Conservation (phyloP, 2,113 vertebrate species). For the Thunnus thynnus region DNA sequence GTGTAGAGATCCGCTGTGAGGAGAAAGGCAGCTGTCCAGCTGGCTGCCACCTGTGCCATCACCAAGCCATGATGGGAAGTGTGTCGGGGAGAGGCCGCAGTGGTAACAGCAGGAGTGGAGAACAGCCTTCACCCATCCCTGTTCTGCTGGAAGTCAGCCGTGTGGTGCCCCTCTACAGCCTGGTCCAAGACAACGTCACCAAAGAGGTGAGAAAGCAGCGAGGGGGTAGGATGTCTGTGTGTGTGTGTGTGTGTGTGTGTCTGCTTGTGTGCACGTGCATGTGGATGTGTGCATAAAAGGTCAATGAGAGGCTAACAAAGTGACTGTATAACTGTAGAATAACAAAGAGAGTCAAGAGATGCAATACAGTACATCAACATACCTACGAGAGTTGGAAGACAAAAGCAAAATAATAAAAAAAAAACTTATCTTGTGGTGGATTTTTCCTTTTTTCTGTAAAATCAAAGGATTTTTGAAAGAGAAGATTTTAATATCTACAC, state of each 20-base stretch:
- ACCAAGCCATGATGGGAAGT: constrained; percentile 73
- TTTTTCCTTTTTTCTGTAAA: neutral
- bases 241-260: constrained; percentile 11
- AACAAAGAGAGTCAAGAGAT: neutral
- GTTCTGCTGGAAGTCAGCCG: constrained; percentile 95
- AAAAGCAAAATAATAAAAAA: neutral
- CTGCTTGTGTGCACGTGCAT: constrained; percentile 1
- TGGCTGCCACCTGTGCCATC: constrained; percentile 94
- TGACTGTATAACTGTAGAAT: neutral
- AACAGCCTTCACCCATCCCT: constrained; percentile 91
- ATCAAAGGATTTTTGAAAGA: neutral
- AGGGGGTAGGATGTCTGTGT: neutral
- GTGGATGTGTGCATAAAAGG: neutral
- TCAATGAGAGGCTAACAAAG: neutral
- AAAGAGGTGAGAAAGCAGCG: constrained; percentile 89
- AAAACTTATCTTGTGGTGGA: neutral
- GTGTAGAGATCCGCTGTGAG: constrained; percentile 95
- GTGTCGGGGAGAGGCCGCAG: constrained; percentile 60
- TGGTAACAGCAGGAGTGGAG: constrained; percentile 80
- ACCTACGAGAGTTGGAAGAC: neutral
- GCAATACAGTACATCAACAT: neutral
- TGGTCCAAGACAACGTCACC: constrained; percentile 96
- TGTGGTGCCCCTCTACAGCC: constrained; percentile 92
- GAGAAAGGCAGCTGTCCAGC: constrained; percentile 95
- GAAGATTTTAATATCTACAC: neutral